Evolutionary conservation across 1,140 invertebrate species (phyloP).

Genomic region (Macrosteles quadrilineatus): DNA sequence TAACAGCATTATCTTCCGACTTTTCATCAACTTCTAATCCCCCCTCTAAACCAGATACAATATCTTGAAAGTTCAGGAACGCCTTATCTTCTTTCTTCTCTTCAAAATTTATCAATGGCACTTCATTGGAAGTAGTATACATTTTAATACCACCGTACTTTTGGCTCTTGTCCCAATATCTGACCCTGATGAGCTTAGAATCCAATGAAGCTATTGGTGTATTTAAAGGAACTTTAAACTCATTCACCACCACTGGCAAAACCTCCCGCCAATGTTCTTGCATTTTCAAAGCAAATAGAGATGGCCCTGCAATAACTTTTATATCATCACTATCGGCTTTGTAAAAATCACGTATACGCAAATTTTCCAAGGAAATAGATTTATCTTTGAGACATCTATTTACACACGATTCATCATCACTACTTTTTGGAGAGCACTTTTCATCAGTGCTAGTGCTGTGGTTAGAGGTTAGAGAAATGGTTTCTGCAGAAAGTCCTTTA

Average conservation of each 20-base stretch:
- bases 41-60: not conserved
- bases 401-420: not conserved
- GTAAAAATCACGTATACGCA: not conserved
- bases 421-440: not conserved
- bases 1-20: not conserved
- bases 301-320: not conserved
- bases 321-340: not conserved
- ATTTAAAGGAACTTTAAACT: not conserved
- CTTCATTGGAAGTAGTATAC: not conserved
- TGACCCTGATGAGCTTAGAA: not conserved
- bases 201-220: not conserved
- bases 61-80: not conserved
- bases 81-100: no score
- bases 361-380: not conserved
- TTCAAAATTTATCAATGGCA: not conserved
- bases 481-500: no score
- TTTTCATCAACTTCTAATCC: not conserved
- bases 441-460: conserved; percentile 3
- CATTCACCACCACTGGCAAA: not conserved
- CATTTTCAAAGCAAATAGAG: not conserved
- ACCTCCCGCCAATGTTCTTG: not conserved
- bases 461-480: not conserved
- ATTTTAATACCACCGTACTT: not conserved
- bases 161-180: not conserved
- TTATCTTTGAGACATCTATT: not conserved